Evolutionary conservation across 1,140 invertebrate species (phyloP).

Genomic region (Diabrotica virgifera): DNA sequence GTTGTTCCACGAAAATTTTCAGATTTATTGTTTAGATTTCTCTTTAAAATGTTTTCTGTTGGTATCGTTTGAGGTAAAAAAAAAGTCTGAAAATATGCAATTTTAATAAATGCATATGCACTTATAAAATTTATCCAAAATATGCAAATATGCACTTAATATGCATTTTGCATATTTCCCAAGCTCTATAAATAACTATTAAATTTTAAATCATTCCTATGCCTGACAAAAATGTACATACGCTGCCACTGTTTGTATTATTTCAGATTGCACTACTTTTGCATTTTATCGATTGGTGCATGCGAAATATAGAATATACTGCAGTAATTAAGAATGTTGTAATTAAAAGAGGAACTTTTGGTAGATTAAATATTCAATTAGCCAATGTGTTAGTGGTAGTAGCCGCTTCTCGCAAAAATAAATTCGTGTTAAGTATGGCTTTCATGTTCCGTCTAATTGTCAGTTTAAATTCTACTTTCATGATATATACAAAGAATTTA

Average conservation of each 20-base stretch:
- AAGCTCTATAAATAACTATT: no score
- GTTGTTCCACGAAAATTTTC: no score
- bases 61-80: no score
- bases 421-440: slow-evolving; percentile 9
- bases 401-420: slow-evolving; percentile 8
- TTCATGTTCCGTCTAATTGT: not conserved
- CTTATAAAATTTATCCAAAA: no score
- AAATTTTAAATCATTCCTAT: no score
- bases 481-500: slow-evolving; percentile 5
- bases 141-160: no score
- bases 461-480: slow-evolving; percentile 5
- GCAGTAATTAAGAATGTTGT: slow-evolving; percentile 14
- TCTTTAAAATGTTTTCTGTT: no score
- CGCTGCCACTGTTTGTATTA: not conserved
- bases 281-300: not conserved
- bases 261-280: not conserved
- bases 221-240: no score
- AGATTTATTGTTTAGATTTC: no score
- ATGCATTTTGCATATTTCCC: no score
- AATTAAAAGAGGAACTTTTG: slow-evolving; percentile 8
- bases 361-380: slow-evolving; percentile 17
- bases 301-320: slow-evolving; percentile 11
- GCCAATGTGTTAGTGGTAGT: slow-evolving; percentile 5
- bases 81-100: no score
- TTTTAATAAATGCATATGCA: no score